Conservation (phyloP, 2,113 vertebrate genomes). For the Egretta garzetta region DNA sequence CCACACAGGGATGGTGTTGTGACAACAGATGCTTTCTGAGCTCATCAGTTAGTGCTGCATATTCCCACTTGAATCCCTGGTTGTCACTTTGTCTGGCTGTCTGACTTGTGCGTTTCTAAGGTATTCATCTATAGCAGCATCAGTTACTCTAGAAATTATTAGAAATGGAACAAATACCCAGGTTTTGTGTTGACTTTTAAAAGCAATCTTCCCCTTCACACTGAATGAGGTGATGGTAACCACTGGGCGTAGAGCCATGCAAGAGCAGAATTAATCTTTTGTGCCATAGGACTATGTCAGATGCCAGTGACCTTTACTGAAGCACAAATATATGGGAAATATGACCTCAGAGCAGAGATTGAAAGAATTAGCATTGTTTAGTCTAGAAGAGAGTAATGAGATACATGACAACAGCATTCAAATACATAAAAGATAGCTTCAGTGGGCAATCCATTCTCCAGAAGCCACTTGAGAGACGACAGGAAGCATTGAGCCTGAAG, state of each 20-base stretch:
- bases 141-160: background rate
- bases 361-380: slow-evolving; percentile 7
- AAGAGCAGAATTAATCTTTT: background rate
- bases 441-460: background rate
- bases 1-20: background rate
- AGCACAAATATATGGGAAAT: background rate
- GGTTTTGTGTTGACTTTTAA: background rate
- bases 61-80: background rate
- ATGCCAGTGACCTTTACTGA: background rate
- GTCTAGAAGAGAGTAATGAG: background rate
- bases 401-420: background rate
- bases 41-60: background rate
- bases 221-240: background rate
- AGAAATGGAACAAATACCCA: background rate
- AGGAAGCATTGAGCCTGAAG: background rate
- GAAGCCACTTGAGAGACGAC: background rate
- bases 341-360: background rate
- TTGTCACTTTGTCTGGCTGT: background rate
- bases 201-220: background rate
- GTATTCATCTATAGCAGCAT: background rate
- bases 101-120: background rate
- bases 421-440: background rate
- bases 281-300: background rate
- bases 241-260: background rate
- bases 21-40: slow-evolving; percentile 34